Conservation (phyloP, 2,888 invertebrate genomes). For the Drosophila suboccidentalis region DNA sequence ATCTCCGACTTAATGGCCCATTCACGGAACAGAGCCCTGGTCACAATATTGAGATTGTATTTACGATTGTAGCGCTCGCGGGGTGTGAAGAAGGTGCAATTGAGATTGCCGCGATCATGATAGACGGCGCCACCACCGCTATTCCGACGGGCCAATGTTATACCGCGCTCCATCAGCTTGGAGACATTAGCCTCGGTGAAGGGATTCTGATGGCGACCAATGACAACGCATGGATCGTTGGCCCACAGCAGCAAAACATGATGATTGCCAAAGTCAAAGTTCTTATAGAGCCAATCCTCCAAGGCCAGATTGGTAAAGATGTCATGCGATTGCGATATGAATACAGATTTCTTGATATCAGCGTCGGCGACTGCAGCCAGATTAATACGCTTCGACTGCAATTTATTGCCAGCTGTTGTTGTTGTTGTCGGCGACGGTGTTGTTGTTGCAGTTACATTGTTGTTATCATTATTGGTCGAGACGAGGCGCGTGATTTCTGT, state of each 20-base stretch:
- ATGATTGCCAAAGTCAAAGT: conserved; percentile 93
- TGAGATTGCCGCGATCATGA: conserved; percentile 97
- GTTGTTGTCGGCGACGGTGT: conserved; percentile 69
- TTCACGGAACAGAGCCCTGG: conserved; percentile 92
- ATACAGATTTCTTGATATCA: conserved; percentile 93
- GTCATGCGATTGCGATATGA: conserved; percentile 96
- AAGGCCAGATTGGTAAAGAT: conserved; percentile 97
- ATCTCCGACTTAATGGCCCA: conserved; percentile 92
- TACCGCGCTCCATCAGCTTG: conserved; percentile 88
- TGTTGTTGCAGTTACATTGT: conserved; percentile 41
- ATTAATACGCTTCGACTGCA: conserved; percentile 24
- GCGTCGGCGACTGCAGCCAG: conserved; percentile 78
- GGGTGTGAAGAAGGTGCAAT: conserved; percentile 96
- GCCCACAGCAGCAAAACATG: conserved; percentile 96
- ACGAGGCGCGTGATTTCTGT: conserved; percentile 58
- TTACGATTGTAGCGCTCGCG: conserved; percentile 93
- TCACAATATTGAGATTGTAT: conserved; percentile 95
- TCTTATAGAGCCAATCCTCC: conserved; percentile 98
- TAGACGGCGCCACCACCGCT: conserved; percentile 99
- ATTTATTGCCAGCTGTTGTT: conserved; percentile 71
- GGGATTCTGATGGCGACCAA: conserved; percentile 98
- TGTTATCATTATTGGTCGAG: conserved; percentile 51
- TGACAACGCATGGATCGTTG: conserved; percentile 97
- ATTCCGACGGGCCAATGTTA: conserved; percentile 94
- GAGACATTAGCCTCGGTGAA: conserved; percentile 96